A percentile compares a stretch with the other conserved stretches of the same genome.
phyloP scores from a whole-genome alignment of 2,797 vertebrate genomes.

The Huso huso region DNA sequence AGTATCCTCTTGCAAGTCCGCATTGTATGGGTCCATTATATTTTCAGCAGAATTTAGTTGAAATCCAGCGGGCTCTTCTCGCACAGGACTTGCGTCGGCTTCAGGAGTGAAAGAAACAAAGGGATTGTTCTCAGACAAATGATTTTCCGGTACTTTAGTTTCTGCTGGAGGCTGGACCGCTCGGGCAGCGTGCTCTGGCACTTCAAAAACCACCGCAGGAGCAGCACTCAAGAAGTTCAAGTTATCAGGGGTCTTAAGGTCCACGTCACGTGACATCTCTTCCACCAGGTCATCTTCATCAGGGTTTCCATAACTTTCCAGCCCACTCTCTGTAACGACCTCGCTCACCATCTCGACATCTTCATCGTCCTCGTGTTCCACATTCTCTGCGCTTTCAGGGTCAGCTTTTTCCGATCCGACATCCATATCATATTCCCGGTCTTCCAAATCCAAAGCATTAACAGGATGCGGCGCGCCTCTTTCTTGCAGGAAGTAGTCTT shows the following conservation, averaged over 20 bases:
- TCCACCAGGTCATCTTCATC: constrained; percentile 50
- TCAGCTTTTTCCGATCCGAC: constrained; percentile 56
- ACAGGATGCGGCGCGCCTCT: constrained; percentile 35
- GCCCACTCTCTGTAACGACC: constrained; percentile 50
- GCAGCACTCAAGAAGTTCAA: constrained; percentile 37
- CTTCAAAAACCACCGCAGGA: constrained; percentile 37
- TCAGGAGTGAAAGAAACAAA: no score
- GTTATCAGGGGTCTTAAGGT: constrained; percentile 41
- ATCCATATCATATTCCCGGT: constrained; percentile 47
- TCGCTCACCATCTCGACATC: constrained; percentile 60
- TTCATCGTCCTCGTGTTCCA: constrained; percentile 54
- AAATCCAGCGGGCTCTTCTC: no score
- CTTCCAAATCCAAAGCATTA: constrained; percentile 46
- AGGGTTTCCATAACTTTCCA: constrained; percentile 48
- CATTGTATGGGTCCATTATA: no score
- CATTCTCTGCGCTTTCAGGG: constrained; percentile 34
- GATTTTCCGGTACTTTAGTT: no score
- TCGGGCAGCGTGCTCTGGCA: constrained; percentile 25
- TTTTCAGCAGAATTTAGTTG: no score
- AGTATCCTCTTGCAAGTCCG: no score
- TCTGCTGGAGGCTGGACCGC: constrained; percentile 32
- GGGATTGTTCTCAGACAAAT: no score
- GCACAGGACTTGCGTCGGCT: no score
- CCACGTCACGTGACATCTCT: constrained; percentile 19
- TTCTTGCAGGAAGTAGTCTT: constrained; percentile 52